phyloP scores from a whole-genome alignment of 2,888 invertebrate species.

The Clivina fossor region DNA sequence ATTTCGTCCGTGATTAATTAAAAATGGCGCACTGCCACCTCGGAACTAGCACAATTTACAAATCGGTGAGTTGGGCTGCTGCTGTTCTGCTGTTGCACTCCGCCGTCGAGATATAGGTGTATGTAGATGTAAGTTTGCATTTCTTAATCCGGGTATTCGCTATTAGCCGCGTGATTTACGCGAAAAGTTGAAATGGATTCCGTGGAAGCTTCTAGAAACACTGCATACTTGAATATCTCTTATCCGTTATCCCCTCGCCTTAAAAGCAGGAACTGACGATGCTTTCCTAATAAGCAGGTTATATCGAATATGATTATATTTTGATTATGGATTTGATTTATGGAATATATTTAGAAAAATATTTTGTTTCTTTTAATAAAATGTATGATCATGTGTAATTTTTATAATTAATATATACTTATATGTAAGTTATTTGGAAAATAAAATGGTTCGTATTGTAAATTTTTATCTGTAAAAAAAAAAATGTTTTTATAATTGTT shows the following conservation, averaged over 20 bases:
- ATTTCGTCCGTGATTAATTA: constrained; percentile 30
- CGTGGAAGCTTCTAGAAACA: too few relatives aligned
- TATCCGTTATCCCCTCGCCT: too few relatives aligned
- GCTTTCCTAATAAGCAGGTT: constrained; percentile 26
- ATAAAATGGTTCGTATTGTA: too few relatives aligned
- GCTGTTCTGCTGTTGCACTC: too few relatives aligned
- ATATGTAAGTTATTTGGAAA: too few relatives aligned
- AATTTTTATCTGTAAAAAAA: too few relatives aligned
- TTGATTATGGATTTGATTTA: constrained; percentile 31
- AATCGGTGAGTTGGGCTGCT: too few relatives aligned
- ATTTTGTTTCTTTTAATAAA: constrained; percentile 27
- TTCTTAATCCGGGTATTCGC: constrained; percentile 33
- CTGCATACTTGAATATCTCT: constrained; percentile 26
- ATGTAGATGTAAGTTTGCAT: constrained; percentile 17
- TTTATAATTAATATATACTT: too few relatives aligned
- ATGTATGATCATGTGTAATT: too few relatives aligned
- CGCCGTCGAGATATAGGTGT: constrained; percentile 14
- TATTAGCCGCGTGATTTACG: constrained; percentile 32
- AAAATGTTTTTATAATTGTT: too few relatives aligned
- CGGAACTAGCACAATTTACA: too few relatives aligned
- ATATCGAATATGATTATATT: constrained; percentile 22
- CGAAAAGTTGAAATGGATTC: constrained; percentile 32
- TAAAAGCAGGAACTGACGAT: too few relatives aligned
- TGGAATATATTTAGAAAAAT: constrained; percentile 20
- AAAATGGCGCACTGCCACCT: constrained; percentile 30